Percentiles rank a stretch among this genome's conserved stretches.
phyloP scores from a whole-genome alignment of 2,113 vertebrate species.

The Clarias batrachus region DNA sequence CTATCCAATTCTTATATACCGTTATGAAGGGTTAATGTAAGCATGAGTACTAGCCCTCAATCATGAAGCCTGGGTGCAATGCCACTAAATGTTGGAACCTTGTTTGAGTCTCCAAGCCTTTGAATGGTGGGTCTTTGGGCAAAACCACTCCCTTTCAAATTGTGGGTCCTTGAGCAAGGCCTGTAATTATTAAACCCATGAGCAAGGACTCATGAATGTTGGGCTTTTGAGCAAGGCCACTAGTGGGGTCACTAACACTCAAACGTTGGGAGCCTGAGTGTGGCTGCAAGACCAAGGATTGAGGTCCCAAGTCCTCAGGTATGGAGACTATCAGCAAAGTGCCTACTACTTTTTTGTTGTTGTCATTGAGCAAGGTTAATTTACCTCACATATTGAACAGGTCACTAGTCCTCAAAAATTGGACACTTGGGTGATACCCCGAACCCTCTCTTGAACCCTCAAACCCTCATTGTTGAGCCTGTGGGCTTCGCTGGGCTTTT shows the following conservation, averaged over 20 bases:
- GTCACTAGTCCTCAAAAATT: not conserved
- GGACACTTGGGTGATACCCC: not conserved
- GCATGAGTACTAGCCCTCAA: not conserved
- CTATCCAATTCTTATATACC: not conserved
- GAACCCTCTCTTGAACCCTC: not conserved
- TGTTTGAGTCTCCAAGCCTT: too few relatives aligned
- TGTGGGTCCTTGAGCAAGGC: not conserved
- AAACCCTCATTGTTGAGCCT: not conserved
- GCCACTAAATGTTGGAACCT: not conserved
- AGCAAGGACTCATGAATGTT: not conserved
- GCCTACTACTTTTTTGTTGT: not conserved
- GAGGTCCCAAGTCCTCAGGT: not conserved
- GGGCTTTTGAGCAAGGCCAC: not conserved
- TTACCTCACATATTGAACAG: not conserved
- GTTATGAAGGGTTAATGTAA: not conserved
- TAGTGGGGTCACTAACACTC: not conserved
- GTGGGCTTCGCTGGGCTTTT: not conserved
- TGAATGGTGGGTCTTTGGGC: not conserved
- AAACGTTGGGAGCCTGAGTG: not conserved
- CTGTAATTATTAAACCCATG: not conserved
- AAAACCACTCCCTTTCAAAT: not conserved
- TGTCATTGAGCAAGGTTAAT: not conserved
- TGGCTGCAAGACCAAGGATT: not conserved
- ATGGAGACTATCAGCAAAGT: not conserved
- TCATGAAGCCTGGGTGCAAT: not conserved